A percentile compares a stretch with the other conserved stretches of the same genome.
Evolutionary conservation across 2,797 vertebrate genomes (phyloP).

Genomic region (Hemitrygon akajei): DNA sequence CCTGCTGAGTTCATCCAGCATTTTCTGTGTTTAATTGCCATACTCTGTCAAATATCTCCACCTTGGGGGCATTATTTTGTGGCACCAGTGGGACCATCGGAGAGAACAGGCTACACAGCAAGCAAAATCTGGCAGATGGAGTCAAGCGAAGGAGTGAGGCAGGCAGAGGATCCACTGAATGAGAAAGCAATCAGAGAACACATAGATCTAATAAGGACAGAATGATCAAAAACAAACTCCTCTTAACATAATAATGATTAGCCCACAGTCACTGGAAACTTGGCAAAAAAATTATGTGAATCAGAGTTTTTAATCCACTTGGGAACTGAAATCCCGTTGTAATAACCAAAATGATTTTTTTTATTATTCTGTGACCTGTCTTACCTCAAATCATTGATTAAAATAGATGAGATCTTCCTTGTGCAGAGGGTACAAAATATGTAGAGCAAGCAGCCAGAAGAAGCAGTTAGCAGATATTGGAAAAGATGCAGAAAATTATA

Average conservation of each 20-base stretch:
- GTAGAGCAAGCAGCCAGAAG: too few species aligned
- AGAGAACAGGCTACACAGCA: neutral
- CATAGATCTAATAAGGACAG: neutral
- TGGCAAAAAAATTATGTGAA: neutral
- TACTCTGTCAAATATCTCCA: conserved; percentile 7
- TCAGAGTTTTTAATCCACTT: conserved; percentile 23
- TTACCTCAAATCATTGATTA: neutral
- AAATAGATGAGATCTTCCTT: too few species aligned
- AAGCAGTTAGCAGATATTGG: too few species aligned
- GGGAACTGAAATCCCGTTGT: conserved; percentile 19
- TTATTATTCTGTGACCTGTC: neutral
- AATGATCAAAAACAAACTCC: neutral
- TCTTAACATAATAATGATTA: conserved; percentile 6
- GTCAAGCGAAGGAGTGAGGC: neutral
- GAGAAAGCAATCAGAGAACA: neutral
- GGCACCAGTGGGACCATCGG: neutral
- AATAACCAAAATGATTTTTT: neutral
- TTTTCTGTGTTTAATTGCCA: too few species aligned
- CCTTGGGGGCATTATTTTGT: neutral
- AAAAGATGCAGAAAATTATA: too few species aligned
- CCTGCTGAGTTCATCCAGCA: too few species aligned
- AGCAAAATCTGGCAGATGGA: neutral
- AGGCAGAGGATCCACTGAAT: neutral
- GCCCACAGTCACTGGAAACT: neutral
- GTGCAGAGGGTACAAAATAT: too few species aligned